These are phyloP conservation scores for Stomorhina lunata DNA, from an alignment of 2,888 invertebrate genomes.

Conservation along the genomic window DNA sequence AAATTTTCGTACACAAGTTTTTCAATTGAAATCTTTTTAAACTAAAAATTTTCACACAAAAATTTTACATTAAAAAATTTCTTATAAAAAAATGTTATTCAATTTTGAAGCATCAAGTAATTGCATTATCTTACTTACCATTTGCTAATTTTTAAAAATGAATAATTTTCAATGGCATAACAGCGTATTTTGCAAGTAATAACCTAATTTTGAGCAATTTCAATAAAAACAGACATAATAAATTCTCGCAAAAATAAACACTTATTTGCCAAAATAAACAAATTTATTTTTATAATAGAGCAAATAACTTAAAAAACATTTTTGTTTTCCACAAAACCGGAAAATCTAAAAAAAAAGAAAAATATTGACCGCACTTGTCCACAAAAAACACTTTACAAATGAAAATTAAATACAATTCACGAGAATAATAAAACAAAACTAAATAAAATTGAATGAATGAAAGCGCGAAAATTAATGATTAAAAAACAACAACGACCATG, in stretches of 20 bases:
- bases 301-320: slow-evolving; percentile 7
- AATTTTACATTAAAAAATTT: too few relatives aligned
- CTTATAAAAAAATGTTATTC: too few relatives aligned
- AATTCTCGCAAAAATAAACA: not conserved
- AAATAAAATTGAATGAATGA: not conserved
- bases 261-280: slow-evolving; percentile 10
- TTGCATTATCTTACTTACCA: too few relatives aligned
- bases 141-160: too few relatives aligned
- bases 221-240: not conserved
- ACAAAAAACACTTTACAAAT: not conserved
- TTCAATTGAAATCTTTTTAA: too few relatives aligned
- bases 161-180: too few relatives aligned
- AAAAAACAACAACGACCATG: not conserved
- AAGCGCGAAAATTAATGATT: slow-evolving; percentile 4
- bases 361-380: not conserved
- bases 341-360: slow-evolving; percentile 1
- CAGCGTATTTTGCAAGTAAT: too few relatives aligned
- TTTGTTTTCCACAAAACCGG: slow-evolving; percentile 1
- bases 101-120: too few relatives aligned
- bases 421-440: not conserved
- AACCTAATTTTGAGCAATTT: too few relatives aligned
- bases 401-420: slow-evolving; percentile 5
- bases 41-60: too few relatives aligned
- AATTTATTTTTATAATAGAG: not conserved
- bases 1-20: too few relatives aligned